Evolutionary conservation across 2,113 vertebrate species (phyloP).

Genomic region (Spermophilus dauricus): DNA sequence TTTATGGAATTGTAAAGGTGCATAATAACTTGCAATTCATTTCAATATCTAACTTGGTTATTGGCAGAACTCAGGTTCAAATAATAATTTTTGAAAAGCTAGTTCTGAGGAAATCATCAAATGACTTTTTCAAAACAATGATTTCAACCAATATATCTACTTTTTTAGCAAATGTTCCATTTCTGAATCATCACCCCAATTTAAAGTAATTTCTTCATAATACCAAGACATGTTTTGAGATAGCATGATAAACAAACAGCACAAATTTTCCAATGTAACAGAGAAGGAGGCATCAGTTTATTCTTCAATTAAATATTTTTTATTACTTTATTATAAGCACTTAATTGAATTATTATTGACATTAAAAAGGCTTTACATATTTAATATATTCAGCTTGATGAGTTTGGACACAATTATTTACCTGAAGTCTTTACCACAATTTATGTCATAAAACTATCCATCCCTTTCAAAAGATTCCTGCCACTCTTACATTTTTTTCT

Average conservation of each 20-base stretch:
- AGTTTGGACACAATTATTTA: too few relatives aligned
- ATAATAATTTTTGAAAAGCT: not conserved
- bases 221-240: too few relatives aligned
- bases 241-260: not conserved
- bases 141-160: not conserved
- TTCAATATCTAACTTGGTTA: not conserved
- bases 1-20: not conserved
- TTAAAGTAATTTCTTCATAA: not conserved
- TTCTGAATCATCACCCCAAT: not conserved
- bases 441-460: not conserved
- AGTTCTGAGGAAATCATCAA: not conserved
- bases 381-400: not conserved
- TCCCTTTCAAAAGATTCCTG: not conserved
- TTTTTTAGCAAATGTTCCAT: not conserved
- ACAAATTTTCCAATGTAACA: not conserved
- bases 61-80: not conserved
- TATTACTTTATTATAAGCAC: not conserved
- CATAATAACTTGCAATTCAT: not conserved
- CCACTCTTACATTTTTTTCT: too few relatives aligned
- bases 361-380: not conserved
- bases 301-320: not conserved
- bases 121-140: not conserved
- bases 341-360: not conserved
- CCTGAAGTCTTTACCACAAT: not conserved
- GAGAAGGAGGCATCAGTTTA: not conserved